Base-by-base conservation (phyloP, 1,140 invertebrate species). In the Gonatopus flavifemur region DNA sequence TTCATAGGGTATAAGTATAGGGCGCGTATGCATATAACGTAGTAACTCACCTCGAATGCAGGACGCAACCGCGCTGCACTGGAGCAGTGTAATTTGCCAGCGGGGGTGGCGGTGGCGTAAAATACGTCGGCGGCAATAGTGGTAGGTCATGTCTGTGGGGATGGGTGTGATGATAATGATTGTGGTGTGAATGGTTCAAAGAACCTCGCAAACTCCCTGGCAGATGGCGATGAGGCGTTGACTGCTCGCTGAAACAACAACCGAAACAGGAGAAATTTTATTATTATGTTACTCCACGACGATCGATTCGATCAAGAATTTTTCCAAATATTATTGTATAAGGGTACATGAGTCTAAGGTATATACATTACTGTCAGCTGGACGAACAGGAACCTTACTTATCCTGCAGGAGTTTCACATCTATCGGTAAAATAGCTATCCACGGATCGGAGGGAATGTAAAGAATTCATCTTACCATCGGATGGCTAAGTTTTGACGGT, bases 11-110 rank as follows among this genome's bases (percentile, higher is more conserved):
- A n/a, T n/a, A n/a, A n/a, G n/a, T n/a, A n/a, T n/a, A n/a, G n/a
- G n/a, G n/a, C n/a, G n/a, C n/a, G n/a, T n/a, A n/a, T n/a, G n/a
- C n/a, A n/a, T n/a, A n/a, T n/a, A n/a, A n/a, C n/a, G n/a, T n/a
- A n/a, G n/a, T n/a, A n/a, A 66, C 61, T 67, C 44, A 72, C 69
- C 68, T 64, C 42, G 67, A 57, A 61, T 70, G 69, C 35, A 70
- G 53, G 52, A 56, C 64, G 55, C 67, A 70, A 52, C 56, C 52
- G 49, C 55, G 64, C 46, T 59, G 58, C 58, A 59, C 57, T 45
- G 61, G 53, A n/a, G n/a, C n/a, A 38, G 59, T 42, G 46, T 57
- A 66, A 59, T 44, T 64, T 46, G 65, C 58, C 37, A 62, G 35
- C 40, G 37, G 44, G 31, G 60, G 52, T 45, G 56, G 57, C 20